Evolutionary conservation across 2,888 invertebrate species (phyloP).

Genomic region (Steinernema scapterisci): DNA sequence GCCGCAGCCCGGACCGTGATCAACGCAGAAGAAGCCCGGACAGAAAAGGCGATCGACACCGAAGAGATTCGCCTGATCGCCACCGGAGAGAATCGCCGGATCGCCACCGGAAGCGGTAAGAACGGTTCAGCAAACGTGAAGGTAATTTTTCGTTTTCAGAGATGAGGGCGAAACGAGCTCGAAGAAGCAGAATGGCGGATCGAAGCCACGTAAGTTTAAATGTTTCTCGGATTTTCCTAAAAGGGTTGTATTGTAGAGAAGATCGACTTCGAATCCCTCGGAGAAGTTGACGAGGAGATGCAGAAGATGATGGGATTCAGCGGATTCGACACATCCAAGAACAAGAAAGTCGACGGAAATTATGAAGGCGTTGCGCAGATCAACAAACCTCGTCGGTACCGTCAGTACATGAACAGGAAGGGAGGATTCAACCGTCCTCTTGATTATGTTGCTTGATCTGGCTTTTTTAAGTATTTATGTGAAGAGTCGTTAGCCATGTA

Average conservation of each 20-base stretch:
- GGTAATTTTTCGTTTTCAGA: not conserved
- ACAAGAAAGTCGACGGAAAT: conserved; percentile 80
- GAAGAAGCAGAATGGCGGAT: not conserved
- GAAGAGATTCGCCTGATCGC: not conserved
- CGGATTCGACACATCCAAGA: conserved; percentile 89
- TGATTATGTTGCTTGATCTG: conserved; percentile 72
- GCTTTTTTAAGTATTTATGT: too few species aligned
- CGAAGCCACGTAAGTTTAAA: not conserved
- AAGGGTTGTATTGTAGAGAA: not conserved
- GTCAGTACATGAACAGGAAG: conserved; percentile 99
- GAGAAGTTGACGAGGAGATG: conserved; percentile 57
- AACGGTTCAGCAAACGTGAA: not conserved
- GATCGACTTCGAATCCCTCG: conserved; percentile 40
- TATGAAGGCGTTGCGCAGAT: conserved; percentile 93
- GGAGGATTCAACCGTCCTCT: conserved; percentile 97
- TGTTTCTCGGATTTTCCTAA: not conserved
- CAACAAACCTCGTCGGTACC: conserved; percentile 90
- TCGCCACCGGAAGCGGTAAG: not conserved
- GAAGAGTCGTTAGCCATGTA: not conserved
- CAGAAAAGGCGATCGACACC: not conserved
- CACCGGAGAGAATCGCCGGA: not conserved
- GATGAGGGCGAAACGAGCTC: not conserved
- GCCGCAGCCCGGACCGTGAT: not conserved
- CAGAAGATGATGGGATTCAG: conserved; percentile 86
- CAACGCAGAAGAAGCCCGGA: not conserved